A percentile compares a stretch with the other conserved stretches of the same genome.
Conservation (phyloP, 2,888 invertebrate genomes). For the Osmoderma eremita region DNA sequence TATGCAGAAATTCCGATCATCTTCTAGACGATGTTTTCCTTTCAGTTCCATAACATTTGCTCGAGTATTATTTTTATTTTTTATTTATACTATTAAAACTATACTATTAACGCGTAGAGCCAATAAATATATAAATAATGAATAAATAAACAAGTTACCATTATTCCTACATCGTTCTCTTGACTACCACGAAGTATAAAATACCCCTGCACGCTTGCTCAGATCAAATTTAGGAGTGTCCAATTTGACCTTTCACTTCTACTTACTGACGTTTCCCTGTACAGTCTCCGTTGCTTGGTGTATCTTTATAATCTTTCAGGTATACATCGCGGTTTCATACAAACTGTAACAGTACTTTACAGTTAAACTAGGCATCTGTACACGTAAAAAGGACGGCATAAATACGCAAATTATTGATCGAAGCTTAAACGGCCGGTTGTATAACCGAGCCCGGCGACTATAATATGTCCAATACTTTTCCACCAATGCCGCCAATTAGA, state of each 20-base stretch:
- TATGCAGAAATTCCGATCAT: no score
- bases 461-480: constrained; percentile 35
- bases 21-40: no score
- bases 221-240: no score
- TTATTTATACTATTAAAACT: no score
- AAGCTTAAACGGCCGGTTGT: constrained; percentile 25
- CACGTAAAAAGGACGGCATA: constrained; percentile 11
- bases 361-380: not conserved
- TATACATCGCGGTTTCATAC: not conserved
- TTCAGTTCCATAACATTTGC: no score
- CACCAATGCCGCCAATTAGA: constrained; percentile 39
- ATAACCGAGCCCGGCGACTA: constrained; percentile 24
- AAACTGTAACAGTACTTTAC: constrained; percentile 34
- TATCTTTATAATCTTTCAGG: not conserved
- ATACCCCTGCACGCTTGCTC: no score
- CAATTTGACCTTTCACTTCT: not conserved
- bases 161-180: no score
- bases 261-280: not conserved
- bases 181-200: no score
- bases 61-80: no score
- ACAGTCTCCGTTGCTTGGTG: not conserved
- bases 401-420: constrained; percentile 31
- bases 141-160: no score
- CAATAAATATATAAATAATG: no score
- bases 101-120: no score